These are phyloP conservation scores for Oscheius sp. DNA, from an alignment of 1,140 invertebrate genomes.

Conservation along the genomic window DNA sequence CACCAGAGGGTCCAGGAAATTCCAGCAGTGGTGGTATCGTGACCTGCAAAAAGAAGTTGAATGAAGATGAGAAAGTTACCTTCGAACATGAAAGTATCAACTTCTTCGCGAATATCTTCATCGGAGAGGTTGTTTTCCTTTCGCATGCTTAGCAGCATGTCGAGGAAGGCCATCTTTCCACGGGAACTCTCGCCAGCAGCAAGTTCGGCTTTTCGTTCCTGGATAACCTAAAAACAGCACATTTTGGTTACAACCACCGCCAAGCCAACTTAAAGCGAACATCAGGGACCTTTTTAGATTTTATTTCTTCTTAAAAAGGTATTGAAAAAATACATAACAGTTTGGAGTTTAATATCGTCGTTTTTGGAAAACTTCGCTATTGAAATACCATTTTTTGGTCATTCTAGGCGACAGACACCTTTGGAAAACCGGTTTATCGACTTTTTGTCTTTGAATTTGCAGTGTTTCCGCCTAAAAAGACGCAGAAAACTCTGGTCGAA, in stretches of 20 bases:
- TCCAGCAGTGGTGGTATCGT: slow-evolving; percentile 83
- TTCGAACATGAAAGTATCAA: slow-evolving; percentile 78
- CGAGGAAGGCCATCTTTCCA: slow-evolving; percentile 80
- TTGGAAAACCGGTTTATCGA: not conserved
- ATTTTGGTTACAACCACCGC: slow-evolving; percentile 6
- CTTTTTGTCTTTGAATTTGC: no score
- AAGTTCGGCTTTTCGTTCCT: slow-evolving; percentile 25
- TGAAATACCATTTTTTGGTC: no score
- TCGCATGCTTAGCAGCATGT: slow-evolving; percentile 80
- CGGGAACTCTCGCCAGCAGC: slow-evolving; percentile 66
- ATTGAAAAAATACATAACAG: not conserved
- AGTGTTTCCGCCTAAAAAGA: no score
- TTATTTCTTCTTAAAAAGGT: not conserved
- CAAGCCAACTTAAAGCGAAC: not conserved
- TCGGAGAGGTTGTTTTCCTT: slow-evolving; percentile 70
- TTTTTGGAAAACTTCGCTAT: not conserved
- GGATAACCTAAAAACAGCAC: slow-evolving; percentile 6
- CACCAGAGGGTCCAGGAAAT: slow-evolving; percentile 68
- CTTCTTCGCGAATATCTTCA: slow-evolving; percentile 69
- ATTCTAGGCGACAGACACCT: no score
- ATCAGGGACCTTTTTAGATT: no score
- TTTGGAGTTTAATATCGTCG: no score
- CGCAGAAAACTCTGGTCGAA: no score
- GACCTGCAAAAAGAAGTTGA: slow-evolving; percentile 57
- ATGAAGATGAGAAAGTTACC: slow-evolving; percentile 63